Evolutionary conservation across 2,113 vertebrate species (phyloP).

Genomic region (Bagarius yarrelli): DNA sequence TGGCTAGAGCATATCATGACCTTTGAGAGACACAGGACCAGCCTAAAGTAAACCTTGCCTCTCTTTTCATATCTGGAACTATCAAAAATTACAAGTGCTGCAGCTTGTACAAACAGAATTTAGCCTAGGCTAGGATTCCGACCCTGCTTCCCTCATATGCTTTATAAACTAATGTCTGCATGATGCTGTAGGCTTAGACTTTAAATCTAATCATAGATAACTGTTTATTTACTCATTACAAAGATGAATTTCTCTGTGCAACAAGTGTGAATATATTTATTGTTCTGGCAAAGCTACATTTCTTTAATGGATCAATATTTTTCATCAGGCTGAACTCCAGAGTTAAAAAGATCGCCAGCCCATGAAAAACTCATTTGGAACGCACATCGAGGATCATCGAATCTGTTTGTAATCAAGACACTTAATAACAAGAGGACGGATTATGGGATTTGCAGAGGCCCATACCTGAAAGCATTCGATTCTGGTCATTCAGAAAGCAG

Average conservation of each 20-base stretch:
- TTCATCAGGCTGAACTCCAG: constrained; percentile 26
- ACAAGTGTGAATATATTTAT: constrained; percentile 40
- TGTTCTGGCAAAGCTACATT: constrained; percentile 41
- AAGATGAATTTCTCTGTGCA: constrained; percentile 30
- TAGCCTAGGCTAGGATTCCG: neutral
- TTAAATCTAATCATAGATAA: constrained; percentile 20
- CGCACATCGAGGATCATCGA: constrained; percentile 18
- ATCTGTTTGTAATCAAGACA: constrained; percentile 29
- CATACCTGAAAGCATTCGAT: neutral
- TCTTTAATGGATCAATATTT: constrained; percentile 49
- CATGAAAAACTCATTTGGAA: constrained; percentile 41
- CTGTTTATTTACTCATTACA: constrained; percentile 39
- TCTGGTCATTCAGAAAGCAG: neutral
- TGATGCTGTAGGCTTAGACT: constrained; percentile 3
- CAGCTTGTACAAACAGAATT: constrained; percentile 3
- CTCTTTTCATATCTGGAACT: constrained; percentile 14
- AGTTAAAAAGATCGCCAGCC: constrained; percentile 34
- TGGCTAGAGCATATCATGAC: constrained; percentile 15
- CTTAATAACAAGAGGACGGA: constrained; percentile 13
- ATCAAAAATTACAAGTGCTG: constrained; percentile 19
- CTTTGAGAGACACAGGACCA: constrained; percentile 9
- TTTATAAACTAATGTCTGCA: neutral
- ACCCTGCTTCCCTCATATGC: neutral
- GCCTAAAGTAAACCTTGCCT: constrained; percentile 29
- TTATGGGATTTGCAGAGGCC: constrained; percentile 25